These are phyloP conservation scores for Drosophila tanythrix DNA, from an alignment of 2,888 invertebrate species.

Conservation along the genomic window DNA sequence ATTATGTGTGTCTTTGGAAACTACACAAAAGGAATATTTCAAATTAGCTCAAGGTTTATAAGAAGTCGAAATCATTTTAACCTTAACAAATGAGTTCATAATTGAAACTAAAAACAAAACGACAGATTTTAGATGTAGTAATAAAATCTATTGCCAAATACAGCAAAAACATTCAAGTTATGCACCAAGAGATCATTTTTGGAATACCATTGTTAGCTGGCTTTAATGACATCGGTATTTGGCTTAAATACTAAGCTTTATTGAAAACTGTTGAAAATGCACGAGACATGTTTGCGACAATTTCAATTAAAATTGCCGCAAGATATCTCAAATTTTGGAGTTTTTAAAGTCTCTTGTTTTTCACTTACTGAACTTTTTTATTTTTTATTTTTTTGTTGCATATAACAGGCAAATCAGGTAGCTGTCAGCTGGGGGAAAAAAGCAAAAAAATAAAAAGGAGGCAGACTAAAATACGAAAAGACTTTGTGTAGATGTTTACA, in stretches of 20 bases:
- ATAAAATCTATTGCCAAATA: background rate
- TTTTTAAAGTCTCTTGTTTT: conserved; percentile 14
- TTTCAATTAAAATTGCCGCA: conserved; percentile 48
- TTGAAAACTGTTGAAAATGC: conserved; percentile 42
- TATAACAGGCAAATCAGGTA: conserved; percentile 36
- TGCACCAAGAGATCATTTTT: background rate
- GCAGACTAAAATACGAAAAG: conserved; percentile 42
- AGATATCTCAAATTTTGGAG: conserved; percentile 25
- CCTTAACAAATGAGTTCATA: background rate
- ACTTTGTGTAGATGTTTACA: conserved; percentile 67
- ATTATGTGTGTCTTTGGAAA: background rate
- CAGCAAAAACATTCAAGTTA: background rate
- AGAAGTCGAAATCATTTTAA: background rate
- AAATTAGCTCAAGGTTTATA: background rate
- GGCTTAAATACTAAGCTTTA: conserved; percentile 16
- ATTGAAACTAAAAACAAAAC: background rate
- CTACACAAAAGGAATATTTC: background rate
- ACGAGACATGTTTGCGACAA: conserved; percentile 45
- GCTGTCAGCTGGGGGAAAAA: conserved; percentile 46
- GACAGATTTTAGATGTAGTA: background rate
- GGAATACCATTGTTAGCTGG: background rate
- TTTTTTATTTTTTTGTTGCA: conserved; percentile 10
- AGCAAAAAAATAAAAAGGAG: conserved; percentile 17
- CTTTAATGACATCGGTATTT: background rate
- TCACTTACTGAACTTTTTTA: background rate